phyloP scores from a whole-genome alignment of 2,797 vertebrate species.

The Nyctibius grandis region DNA sequence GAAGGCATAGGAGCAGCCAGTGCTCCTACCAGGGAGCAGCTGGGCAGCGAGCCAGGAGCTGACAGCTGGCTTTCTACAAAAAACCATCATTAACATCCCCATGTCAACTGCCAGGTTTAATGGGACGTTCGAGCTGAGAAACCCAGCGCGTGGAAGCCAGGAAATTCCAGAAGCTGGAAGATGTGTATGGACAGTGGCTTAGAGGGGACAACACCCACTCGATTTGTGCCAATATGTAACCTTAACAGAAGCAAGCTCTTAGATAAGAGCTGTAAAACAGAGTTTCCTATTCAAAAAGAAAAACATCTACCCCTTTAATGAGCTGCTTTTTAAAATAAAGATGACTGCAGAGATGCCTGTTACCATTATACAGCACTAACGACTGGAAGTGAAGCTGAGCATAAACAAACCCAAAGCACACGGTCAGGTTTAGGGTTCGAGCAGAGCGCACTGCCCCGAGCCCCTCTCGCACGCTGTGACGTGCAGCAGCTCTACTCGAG shows the following conservation, averaged over 20 bases:
- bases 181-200: fast-evolving
- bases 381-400: not conserved
- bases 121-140: not conserved
- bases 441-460: fast-evolving
- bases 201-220: not conserved
- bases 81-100: not conserved
- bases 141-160: not conserved
- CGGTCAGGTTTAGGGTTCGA: fast-evolving
- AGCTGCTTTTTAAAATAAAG: not conserved
- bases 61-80: not conserved
- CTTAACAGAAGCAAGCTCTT: not conserved
- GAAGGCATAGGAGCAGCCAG: not conserved
- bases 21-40: not conserved
- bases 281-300: fast-evolving
- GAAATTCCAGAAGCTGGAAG: not conserved
- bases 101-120: not conserved
- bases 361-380: fast-evolving
- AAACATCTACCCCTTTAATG: not conserved
- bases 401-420: not conserved
- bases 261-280: not conserved
- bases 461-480: fast-evolving
- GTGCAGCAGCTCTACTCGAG: not conserved
- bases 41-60: not conserved
- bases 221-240: fast-evolving
- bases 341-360: not conserved